These are phyloP conservation scores for Helarctos malayanus DNA, from an alignment of 2,797 vertebrate genomes.

Conservation along the genomic window DNA sequence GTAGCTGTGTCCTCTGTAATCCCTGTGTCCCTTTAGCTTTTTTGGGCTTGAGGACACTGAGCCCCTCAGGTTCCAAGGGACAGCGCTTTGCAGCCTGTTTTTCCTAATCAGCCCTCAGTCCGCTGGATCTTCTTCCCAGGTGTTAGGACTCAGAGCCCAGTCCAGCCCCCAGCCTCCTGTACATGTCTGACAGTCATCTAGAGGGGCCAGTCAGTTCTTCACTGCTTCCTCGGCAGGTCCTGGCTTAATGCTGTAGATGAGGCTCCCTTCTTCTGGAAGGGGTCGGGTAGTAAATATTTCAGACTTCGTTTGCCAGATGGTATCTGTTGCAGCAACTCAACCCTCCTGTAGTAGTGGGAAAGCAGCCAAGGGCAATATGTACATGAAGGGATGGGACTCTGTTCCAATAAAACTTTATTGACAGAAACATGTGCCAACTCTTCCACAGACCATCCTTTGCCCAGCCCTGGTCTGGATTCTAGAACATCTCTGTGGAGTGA, in stretches of 20 bases:
- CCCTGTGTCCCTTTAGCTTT: background rate
- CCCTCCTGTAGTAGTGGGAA: background rate
- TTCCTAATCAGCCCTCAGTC: background rate
- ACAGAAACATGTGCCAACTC: background rate
- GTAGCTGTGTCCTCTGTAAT: background rate
- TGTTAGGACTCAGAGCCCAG: fast-evolving
- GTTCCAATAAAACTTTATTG: background rate
- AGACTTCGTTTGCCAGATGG: background rate
- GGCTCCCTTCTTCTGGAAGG: background rate
- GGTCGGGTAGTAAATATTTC: background rate
- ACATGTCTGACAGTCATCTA: fast-evolving
- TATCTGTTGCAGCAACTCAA: background rate
- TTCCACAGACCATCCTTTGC: background rate
- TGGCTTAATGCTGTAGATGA: background rate
- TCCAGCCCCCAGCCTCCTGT: fast-evolving
- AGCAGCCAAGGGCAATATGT: background rate
- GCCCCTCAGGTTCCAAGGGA: background rate
- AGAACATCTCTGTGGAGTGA: background rate
- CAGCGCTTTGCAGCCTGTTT: background rate
- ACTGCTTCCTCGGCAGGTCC: fast-evolving
- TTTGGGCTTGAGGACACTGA: background rate
- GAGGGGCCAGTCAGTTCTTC: fast-evolving
- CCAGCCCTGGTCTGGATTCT: background rate
- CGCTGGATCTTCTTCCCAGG: fast-evolving
- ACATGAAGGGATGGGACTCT: background rate